Evolutionary conservation across 92 coral and sea anemone species (phyloP).

Genomic region (Phenganax subtilis): DNA sequence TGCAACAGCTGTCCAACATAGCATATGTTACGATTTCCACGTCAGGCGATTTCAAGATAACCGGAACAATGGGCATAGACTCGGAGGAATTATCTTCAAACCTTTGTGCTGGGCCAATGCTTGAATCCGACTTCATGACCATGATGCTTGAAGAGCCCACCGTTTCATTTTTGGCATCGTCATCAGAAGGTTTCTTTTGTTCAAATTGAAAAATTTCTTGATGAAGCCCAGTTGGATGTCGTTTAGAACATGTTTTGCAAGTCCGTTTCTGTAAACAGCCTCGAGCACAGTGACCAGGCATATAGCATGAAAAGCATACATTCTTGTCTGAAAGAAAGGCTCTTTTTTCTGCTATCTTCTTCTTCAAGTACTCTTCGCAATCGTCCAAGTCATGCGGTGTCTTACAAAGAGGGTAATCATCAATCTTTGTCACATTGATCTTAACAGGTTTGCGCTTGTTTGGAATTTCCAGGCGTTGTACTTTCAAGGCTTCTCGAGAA

Average conservation of each 20-base stretch:
- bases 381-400: slow-evolving; percentile 36
- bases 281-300: slow-evolving; percentile 33
- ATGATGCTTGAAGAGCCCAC: no score
- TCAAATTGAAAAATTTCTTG: background rate
- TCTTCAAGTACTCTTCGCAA: slow-evolving; percentile 34
- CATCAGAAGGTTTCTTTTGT: background rate
- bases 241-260: slow-evolving; percentile 3
- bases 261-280: slow-evolving; percentile 40
- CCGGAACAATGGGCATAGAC: slow-evolving; percentile 6
- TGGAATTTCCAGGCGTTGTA: slow-evolving; percentile 9
- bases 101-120: background rate
- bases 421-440: slow-evolving; percentile 18
- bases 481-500: slow-evolving; percentile 45
- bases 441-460: background rate
- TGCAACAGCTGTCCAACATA: slow-evolving; percentile 21
- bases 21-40: slow-evolving; percentile 10
- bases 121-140: background rate
- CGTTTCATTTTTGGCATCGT: background rate
- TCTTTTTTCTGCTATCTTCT: slow-evolving; percentile 15
- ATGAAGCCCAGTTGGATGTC: slow-evolving; percentile 18
- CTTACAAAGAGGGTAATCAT: slow-evolving; percentile 22
- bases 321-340: slow-evolving; percentile 26
- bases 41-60: background rate
- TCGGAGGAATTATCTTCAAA: background rate
- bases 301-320: slow-evolving; percentile 41